phyloP scores from a whole-genome alignment of 2,888 invertebrate genomes.

The Pegoplata infirma region DNA sequence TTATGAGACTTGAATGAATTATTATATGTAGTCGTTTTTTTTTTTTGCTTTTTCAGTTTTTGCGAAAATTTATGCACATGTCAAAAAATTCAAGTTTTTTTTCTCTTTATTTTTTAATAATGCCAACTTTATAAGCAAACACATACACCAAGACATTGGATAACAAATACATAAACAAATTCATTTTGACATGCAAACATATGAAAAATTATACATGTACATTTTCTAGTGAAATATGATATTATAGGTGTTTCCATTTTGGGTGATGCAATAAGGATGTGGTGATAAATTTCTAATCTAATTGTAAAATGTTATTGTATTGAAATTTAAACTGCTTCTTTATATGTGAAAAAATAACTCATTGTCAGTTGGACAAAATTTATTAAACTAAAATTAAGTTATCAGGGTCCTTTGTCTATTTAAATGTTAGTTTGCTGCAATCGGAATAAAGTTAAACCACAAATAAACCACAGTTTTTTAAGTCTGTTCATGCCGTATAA shows the following conservation, averaged over 20 bases:
- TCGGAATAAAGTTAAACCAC: no score
- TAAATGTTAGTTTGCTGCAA: no score
- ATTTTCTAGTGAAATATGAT: conserved; percentile 1
- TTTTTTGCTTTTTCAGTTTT: conserved; percentile 55
- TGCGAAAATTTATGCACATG: conserved; percentile 69
- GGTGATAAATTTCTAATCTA: background rate
- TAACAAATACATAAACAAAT: conserved; percentile 39
- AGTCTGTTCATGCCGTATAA: no score
- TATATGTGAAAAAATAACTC: no score
- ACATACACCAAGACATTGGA: conserved; percentile 12
- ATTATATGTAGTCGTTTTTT: conserved; percentile 50
- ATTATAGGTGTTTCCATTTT: conserved; percentile 18
- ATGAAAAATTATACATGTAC: background rate
- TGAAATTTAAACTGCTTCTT: no score
- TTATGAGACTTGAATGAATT: conserved; percentile 62
- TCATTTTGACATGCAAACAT: conserved; percentile 40
- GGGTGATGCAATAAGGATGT: background rate
- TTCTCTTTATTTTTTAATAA: conserved; percentile 55
- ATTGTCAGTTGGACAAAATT: no score
- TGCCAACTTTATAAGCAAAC: conserved; percentile 11
- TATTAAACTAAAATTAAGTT: no score
- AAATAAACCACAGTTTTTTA: no score
- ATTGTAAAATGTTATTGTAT: background rate
- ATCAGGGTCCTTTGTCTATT: no score
- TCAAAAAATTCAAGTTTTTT: conserved; percentile 62